These are phyloP conservation scores for Lasioglossum oenotherae DNA, from an alignment of 2,888 invertebrate species.

Conservation along the genomic window DNA sequence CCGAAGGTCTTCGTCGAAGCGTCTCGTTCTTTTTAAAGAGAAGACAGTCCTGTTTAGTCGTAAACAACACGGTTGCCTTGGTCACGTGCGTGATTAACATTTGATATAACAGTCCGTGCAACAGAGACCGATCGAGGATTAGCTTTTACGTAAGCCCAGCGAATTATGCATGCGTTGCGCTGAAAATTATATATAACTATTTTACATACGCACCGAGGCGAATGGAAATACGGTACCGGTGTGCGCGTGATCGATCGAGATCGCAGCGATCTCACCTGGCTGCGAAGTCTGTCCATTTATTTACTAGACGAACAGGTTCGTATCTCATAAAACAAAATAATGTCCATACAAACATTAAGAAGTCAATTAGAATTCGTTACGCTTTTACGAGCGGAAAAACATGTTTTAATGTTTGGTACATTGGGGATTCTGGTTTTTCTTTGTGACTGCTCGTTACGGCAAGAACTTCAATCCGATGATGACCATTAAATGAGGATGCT, in stretches of 20 bases:
- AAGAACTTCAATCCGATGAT: background rate
- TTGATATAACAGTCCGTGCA: slow-evolving; percentile 25
- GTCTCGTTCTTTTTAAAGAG: background rate
- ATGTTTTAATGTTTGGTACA: background rate
- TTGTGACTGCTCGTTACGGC: background rate
- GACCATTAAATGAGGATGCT: background rate
- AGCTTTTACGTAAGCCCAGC: slow-evolving; percentile 41
- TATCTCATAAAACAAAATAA: background rate
- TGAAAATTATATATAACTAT: slow-evolving; percentile 49
- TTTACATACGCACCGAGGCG: slow-evolving; percentile 35
- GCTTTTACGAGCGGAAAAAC: background rate
- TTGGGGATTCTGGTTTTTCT: background rate
- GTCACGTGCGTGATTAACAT: slow-evolving; percentile 25
- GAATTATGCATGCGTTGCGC: slow-evolving; percentile 41
- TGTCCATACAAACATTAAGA: background rate
- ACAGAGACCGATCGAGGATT: slow-evolving; percentile 23
- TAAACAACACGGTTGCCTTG: slow-evolving; percentile 28
- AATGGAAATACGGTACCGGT: slow-evolving; percentile 10
- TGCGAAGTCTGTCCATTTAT: background rate
- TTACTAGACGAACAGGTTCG: background rate
- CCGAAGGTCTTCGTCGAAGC: background rate
- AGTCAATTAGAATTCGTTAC: background rate
- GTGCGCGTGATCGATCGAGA: slow-evolving; percentile 17
- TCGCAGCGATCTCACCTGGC: background rate
- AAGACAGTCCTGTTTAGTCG: background rate